phyloP scores from a whole-genome alignment of 2,888 invertebrate species.

The Deilephila porcellus region DNA sequence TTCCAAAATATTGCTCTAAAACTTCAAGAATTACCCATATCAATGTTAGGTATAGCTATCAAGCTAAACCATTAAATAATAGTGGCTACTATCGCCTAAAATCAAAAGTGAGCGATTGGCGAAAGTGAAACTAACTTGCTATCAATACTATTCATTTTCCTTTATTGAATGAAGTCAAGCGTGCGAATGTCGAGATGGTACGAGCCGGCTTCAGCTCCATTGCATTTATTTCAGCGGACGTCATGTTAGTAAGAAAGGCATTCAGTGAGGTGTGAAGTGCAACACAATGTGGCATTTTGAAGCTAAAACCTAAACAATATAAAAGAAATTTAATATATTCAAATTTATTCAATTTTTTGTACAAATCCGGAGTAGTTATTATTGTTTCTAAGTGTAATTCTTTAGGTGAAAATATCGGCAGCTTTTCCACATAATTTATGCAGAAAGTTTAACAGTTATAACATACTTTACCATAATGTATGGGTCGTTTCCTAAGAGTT shows the following conservation, averaged over 20 bases:
- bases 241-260: background rate
- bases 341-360: too few species aligned
- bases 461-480: background rate
- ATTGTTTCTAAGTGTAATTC: too few species aligned
- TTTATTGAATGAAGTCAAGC: background rate
- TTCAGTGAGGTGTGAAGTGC: background rate
- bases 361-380: too few species aligned
- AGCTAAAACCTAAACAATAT: background rate
- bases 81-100: too few species aligned
- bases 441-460: background rate
- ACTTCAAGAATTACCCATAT: too few species aligned
- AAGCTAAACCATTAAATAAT: too few species aligned
- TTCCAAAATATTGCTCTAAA: too few species aligned
- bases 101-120: too few species aligned
- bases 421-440: too few species aligned
- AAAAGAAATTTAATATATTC: background rate
- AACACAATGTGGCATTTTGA: background rate
- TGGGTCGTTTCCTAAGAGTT: background rate
- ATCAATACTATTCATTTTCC: background rate
- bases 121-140: background rate
- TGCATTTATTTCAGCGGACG: background rate
- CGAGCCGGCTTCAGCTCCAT: background rate
- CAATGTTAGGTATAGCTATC: too few species aligned
- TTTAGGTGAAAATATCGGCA: too few species aligned
- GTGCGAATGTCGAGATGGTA: background rate